These are phyloP conservation scores for Hyposmocoma kahamanoa DNA, from an alignment of 1,140 invertebrate genomes.

Conservation along the genomic window DNA sequence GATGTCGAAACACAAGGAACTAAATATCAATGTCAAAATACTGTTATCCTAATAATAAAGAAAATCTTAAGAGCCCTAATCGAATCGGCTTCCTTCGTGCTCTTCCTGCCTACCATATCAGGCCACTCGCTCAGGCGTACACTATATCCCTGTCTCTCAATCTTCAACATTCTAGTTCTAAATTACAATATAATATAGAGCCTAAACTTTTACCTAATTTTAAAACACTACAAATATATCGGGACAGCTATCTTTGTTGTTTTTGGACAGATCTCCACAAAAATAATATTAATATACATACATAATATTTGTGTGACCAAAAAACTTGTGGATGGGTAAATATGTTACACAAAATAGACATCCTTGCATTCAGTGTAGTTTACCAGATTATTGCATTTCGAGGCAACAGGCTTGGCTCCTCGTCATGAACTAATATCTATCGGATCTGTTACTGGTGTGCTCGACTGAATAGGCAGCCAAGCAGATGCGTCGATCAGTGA, in stretches of 20 bases:
- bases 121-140: neutral
- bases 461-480: too few relatives aligned
- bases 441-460: too few relatives aligned
- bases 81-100: too few relatives aligned
- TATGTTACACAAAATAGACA: too few relatives aligned
- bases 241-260: neutral
- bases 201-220: slow-evolving; percentile 1
- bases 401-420: too few relatives aligned
- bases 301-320: neutral
- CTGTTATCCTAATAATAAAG: neutral
- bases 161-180: neutral
- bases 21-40: slow-evolving; percentile 5
- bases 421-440: too few relatives aligned
- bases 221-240: slow-evolving; percentile 5
- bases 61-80: neutral
- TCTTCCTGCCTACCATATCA: too few relatives aligned
- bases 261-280: neutral
- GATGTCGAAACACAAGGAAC: neutral
- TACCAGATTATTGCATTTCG: too few relatives aligned
- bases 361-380: too few relatives aligned
- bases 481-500: too few relatives aligned
- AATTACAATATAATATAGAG: slow-evolving; percentile 5
- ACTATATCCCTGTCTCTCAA: neutral
- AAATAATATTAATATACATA: too few relatives aligned
- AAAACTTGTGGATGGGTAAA: too few relatives aligned